Percentiles rank a stretch among this genome's conserved stretches.
These are phyloP conservation scores for Tautogolabrus adspersus DNA, from an alignment of 2,113 vertebrate species.

Conservation along the genomic window DNA sequence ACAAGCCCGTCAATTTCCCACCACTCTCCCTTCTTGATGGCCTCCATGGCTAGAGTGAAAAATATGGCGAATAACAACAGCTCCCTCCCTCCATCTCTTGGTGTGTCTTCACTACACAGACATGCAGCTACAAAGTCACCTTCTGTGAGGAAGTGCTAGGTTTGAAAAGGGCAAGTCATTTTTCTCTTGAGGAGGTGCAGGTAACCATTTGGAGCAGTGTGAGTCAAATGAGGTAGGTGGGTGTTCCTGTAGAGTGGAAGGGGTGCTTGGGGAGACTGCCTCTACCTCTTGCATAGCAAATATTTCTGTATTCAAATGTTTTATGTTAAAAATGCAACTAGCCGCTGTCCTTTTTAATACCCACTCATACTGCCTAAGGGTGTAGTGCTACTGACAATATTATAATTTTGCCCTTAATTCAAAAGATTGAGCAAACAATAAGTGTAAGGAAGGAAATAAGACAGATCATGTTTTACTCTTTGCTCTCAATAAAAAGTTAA, in stretches of 20 bases:
- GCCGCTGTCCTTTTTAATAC: constrained; percentile 7
- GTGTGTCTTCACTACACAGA: constrained; percentile 28
- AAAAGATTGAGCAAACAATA: constrained; percentile 29
- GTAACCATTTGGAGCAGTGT: constrained; percentile 21
- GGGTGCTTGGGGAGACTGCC: constrained; percentile 3
- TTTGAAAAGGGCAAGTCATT: constrained; percentile 51
- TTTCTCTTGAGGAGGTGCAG: constrained; percentile 40
- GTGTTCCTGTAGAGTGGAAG: background rate
- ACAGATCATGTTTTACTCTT: background rate
- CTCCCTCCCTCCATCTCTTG: background rate
- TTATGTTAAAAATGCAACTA: constrained; percentile 4
- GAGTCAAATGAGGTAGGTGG: constrained; percentile 8
- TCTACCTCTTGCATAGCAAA: constrained; percentile 22
- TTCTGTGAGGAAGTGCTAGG: constrained; percentile 41
- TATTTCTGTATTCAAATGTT: constrained; percentile 27
- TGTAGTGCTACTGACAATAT: background rate
- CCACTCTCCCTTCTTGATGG: constrained; percentile 21
- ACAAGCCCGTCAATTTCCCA: constrained; percentile 12
- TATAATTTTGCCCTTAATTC: constrained; percentile 6
- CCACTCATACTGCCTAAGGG: constrained; percentile 5
- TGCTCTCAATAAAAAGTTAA: background rate
- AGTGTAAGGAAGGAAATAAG: constrained; percentile 5
- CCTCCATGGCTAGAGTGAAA: constrained; percentile 25
- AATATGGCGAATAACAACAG: constrained; percentile 11
- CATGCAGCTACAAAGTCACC: constrained; percentile 36